These are phyloP conservation scores for Notamacropus eugenii DNA, from an alignment of 2,797 vertebrate genomes.

Conservation along the genomic window DNA sequence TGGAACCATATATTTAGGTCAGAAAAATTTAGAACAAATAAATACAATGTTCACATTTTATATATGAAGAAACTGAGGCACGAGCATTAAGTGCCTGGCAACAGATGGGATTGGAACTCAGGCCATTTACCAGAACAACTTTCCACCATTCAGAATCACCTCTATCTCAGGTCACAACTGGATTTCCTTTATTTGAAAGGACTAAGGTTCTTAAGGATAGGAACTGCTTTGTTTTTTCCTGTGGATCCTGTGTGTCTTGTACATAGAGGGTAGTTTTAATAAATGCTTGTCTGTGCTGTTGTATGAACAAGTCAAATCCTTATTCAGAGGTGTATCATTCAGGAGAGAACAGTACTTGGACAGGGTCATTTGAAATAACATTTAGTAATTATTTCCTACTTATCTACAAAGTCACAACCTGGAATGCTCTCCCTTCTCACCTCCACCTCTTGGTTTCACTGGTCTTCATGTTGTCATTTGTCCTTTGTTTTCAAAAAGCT, in stretches of 20 bases:
- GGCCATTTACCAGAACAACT: neutral
- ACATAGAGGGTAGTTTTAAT: neutral
- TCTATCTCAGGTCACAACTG: neutral
- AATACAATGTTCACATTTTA: neutral
- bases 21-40: neutral
- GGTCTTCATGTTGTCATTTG: neutral
- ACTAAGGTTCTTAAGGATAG: rapidly evolving
- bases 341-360: neutral
- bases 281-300: neutral
- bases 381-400: neutral
- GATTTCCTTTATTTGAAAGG: neutral
- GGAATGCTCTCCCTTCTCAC: neutral
- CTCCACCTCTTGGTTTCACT: neutral
- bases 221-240: constrained; percentile 22
- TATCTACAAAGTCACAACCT: neutral
- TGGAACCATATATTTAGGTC: neutral
- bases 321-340: neutral
- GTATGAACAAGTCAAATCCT: neutral
- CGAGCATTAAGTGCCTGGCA: neutral
- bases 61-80: neutral
- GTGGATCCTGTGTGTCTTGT: neutral
- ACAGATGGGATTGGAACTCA: neutral
- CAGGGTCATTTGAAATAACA: neutral
- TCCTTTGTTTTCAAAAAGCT: neutral
- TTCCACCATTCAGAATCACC: neutral